Conservation (phyloP, 2,797 vertebrate species). For the Muscicapa striata region DNA sequence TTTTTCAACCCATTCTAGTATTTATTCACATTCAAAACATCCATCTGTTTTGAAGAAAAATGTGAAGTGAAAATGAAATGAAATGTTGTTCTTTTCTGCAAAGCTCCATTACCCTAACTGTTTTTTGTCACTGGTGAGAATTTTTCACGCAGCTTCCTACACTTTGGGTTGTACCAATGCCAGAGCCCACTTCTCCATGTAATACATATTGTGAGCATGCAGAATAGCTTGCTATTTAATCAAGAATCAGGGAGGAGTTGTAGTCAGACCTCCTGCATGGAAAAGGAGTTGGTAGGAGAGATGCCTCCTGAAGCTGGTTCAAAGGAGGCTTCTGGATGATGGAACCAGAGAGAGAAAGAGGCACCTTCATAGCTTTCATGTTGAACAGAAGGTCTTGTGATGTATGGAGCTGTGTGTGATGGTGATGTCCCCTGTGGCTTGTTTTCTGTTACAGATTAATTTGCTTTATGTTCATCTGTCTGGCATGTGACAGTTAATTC, state of each 20-base stretch:
- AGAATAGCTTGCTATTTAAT: conserved; percentile 6
- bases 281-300: neutral
- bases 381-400: conserved; percentile 41
- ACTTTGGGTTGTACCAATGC: conserved; percentile 15
- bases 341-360: neutral
- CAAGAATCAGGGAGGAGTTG: neutral
- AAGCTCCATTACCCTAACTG: conserved; percentile 53
- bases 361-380: conserved; percentile 17
- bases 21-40: conserved; percentile 24
- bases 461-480: conserved; percentile 68
- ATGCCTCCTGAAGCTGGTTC: neutral
- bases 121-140: conserved; percentile 52
- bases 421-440: conserved; percentile 55
- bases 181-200: neutral
- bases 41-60: conserved; percentile 56
- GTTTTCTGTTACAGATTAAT: conserved; percentile 62
- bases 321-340: neutral
- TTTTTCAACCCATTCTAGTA: conserved; percentile 19
- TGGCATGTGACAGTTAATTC: conserved; percentile 72
- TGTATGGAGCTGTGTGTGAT: conserved; percentile 35
- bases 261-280: neutral
- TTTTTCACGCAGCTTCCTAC: conserved; percentile 48
- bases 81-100: conserved; percentile 46
- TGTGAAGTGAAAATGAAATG: conserved; percentile 36
- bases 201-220: neutral